Base-by-base conservation (phyloP, 2,797 vertebrate species). In the Eupleurogrammus muticus region DNA sequence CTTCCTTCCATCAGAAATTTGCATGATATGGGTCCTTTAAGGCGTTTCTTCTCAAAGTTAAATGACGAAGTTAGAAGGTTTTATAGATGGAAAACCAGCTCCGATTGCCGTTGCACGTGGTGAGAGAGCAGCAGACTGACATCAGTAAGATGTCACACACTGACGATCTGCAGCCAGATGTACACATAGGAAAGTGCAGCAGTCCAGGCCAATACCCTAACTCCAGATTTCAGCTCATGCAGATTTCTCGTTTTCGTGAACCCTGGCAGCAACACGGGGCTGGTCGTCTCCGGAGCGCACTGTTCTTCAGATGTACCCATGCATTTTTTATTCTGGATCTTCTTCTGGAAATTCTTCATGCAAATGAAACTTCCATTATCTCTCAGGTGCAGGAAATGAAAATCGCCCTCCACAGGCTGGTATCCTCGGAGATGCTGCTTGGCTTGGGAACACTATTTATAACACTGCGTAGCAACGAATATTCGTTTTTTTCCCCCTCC, bases 401-500 rank as follows among this genome's bases (percentile, higher is more conserved):
- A 88, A 88, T 70, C 59, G 70, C 52, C 46, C 59, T 67, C 72
- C 73, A 83, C 78, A 35, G 73, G 57, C 73, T 84, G 70, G 34
- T 80, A 47, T 81, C 63, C 74, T 81, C 70, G 66, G 85, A 87
- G 82, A 81, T 65, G 68, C 78, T 51, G 68, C 66, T 58, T 77
- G 70, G 77, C 69, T 88, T 71, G 48, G 55, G 32, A 82, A 71
- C 54, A 58, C 71, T 91, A 87, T 91, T 91, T 89, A 89, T 92
- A 91, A 81, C 75, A 19, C 66, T 46, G 46, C 24, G 14, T 66
- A 64, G 69, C 36, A 34, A 70, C 70, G 68, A 74, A 83, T 86
- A 46, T 82, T 85, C 51, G 10, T 52, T 35, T 58, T 63, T 60
- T 54, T 58, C 6, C 40, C 10, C 35, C 40, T 28, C 28, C 28